Evolutionary conservation across 2,797 vertebrate species (phyloP), one percentile per base, ranked within the genome.

Genomic region (Scleropages formosus): DNA sequence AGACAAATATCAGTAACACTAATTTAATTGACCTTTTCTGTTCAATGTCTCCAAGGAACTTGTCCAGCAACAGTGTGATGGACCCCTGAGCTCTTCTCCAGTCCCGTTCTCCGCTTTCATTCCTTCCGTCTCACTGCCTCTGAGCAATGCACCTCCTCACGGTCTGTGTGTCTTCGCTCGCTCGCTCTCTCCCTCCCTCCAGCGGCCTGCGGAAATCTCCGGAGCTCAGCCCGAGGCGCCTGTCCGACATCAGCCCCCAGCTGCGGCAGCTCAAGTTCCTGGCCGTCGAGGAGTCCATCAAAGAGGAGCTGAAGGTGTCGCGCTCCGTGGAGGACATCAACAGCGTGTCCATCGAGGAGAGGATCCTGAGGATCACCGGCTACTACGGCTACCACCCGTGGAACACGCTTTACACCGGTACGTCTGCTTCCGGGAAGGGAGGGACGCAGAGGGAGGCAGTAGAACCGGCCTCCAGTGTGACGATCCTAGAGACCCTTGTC

Each of bases 221-320:
- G 62, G 94, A 97, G 84, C 92, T 96, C 88, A 98, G 96, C 84
- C 96, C 96, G 27, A 92, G 96, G 88, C 92, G 96, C 87, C 93
- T 98, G 87, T 98, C 96, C 61, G 96, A 98, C 89, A 98, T 98
- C 92, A 98, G 96, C 88, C 96, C 96, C 15, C 96, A 98, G 87
- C 95, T 98, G 83, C 91, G 95, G 82, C 96, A 98, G 87, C 94
- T 98, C 73, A 97, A 96, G 82, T 96, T 94, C 85, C 89, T 98
- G 84, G 95, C 95, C 77, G 94, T 96, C 84, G 96, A 97, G 78
- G 96, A 97, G 80, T 93, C 94, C 58, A 97, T 96, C 79, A 96
- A 95, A 66, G 96, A 98, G 87, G 96, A 97, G 68, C 81, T 96
- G 85, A 97, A 95, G 89, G 95, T 93, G 81, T 98, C 96, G 46